Evolutionary conservation across 2,888 invertebrate species (phyloP).

Genomic region (Venustoraphidia nigricollis): DNA sequence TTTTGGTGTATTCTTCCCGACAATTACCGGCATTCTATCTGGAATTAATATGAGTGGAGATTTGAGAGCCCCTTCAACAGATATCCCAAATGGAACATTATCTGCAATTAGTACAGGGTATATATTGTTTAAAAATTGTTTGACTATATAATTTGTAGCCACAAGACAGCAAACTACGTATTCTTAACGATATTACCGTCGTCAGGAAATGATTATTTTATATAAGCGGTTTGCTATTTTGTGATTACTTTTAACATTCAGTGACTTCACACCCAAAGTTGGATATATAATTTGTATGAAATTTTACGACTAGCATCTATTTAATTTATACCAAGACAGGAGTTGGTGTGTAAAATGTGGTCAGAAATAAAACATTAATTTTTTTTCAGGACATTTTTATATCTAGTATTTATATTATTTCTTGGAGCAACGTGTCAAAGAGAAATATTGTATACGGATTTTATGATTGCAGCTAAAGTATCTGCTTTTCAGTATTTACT

Average conservation of each 20-base stretch:
- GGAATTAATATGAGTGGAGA: slow-evolving; percentile 99
- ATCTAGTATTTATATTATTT: slow-evolving; percentile 78
- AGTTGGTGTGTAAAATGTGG: too few relatives aligned
- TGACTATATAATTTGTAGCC: slow-evolving; percentile 1
- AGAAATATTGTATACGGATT: slow-evolving; percentile 54
- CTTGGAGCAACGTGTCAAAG: slow-evolving; percentile 78
- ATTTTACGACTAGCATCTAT: too few relatives aligned
- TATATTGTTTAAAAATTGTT: slow-evolving; percentile 9
- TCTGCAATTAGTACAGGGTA: slow-evolving; percentile 85
- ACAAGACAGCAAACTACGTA: background rate
- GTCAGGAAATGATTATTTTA: too few relatives aligned
- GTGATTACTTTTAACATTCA: too few relatives aligned
- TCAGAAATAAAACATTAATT: slow-evolving; percentile 2
- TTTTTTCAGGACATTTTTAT: slow-evolving; percentile 60
- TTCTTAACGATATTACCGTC: background rate
- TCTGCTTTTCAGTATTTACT: slow-evolving; percentile 69
- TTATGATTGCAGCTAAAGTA: slow-evolving; percentile 85
- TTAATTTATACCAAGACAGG: too few relatives aligned
- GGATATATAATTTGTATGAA: too few relatives aligned
- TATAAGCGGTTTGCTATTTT: too few relatives aligned
- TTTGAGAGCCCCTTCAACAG: slow-evolving; percentile 74
- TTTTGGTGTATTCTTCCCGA: slow-evolving; percentile 95
- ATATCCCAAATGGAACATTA: slow-evolving; percentile 89
- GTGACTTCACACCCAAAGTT: too few relatives aligned
- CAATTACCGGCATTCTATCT: slow-evolving; percentile 90